Evolutionary conservation across 2,888 invertebrate genomes (phyloP), one percentile per base, ranked within the genome.

Genomic region (Thymelicus lineola): DNA sequence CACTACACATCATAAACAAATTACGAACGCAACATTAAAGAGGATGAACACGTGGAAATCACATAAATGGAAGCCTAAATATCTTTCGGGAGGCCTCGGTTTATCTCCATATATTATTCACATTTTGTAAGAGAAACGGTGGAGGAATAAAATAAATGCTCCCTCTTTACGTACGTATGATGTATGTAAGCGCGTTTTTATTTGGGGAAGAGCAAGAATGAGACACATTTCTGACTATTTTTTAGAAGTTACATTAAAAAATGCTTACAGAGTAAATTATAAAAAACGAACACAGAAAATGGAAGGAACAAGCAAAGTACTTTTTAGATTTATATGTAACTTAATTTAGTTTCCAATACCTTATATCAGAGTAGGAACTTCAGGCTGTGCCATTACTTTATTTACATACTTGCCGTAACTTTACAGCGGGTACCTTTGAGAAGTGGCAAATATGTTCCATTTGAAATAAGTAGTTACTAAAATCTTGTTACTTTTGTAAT

Each of bases 81-180:
- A 66, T 59, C 66, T 59, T 48, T 66, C 59, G 48, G 55, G 45
- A 59, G 58, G 17, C 38, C 53, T 50, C 65, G 65, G 65, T 53
- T 70, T 65, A 70, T 70, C 57, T 57, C 62, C 62, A 67, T 68
- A 64, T 58, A 63, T 69, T 58, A 72, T 72, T 69, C 69, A 72
- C 57, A 35, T 62, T 58, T 66, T 69, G 59, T 69, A 69, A 72
- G 66, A 72, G 68, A 66, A 66, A 66, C 66, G 58, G 66, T 38
- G 48, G 48, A 66, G 66, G 53, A 66, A 66, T 60, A 66, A 66
- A 60, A 66, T 60, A 66, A 66, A 66, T 59, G 45, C 42, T 60
- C 48, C 28, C 66, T 38, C 59, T 53, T 66, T 66, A 53, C 66
- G 66, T 50, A 53, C 38, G 50, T 66, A 66, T 66, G 66, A 66